These are phyloP conservation scores for Proisotoma minuta DNA, from an alignment of 2,888 invertebrate species.

Conservation along the genomic window DNA sequence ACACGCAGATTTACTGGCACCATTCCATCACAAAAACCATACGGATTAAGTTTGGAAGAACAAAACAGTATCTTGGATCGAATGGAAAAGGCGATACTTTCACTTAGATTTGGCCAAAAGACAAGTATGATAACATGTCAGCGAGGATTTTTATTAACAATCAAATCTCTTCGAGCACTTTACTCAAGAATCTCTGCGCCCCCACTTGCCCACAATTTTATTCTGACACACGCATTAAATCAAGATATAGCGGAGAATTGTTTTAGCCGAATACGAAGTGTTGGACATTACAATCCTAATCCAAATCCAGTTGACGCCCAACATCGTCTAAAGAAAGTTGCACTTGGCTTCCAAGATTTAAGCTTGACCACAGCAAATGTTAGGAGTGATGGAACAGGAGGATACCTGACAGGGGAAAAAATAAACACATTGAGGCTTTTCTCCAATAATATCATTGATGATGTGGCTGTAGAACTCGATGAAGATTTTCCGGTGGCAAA, in stretches of 20 bases:
- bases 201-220: not conserved
- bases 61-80: not conserved
- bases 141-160: not conserved
- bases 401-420: no score
- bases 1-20: not conserved
- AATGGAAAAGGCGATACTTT: not conserved
- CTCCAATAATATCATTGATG: no score
- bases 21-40: not conserved
- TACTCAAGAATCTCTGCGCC: not conserved
- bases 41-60: not conserved
- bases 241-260: conserved; percentile 10
- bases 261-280: not conserved
- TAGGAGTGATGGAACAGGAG: no score
- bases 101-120: not conserved
- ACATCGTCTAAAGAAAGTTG: not conserved
- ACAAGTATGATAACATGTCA: not conserved
- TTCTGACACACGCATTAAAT: conserved; percentile 1
- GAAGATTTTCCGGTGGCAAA: not conserved
- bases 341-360: no score
- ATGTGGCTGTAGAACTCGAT: not conserved
- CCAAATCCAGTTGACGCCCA: not conserved
- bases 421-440: no score
- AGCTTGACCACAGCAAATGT: no score
- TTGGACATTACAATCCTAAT: not conserved
- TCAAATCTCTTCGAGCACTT: not conserved